Evolutionary conservation across 2,888 invertebrate genomes (phyloP).

Genomic region (Mythimna lalbum): DNA sequence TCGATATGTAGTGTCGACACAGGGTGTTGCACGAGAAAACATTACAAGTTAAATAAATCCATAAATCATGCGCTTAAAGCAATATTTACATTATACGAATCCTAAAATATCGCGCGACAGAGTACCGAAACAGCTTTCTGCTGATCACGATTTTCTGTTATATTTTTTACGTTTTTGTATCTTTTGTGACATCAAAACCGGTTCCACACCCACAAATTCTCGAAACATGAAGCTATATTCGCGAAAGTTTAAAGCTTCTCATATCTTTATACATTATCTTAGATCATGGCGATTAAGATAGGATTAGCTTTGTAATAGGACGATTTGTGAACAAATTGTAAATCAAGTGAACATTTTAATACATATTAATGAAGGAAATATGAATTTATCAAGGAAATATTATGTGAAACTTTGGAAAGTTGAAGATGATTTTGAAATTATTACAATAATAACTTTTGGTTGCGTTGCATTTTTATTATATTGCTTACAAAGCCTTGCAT

Average conservation of each 20-base stretch:
- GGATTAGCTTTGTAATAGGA: constrained; percentile 31
- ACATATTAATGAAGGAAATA: constrained; percentile 35
- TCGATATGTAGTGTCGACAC: constrained; percentile 66
- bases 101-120: constrained; percentile 77
- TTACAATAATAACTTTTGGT: constrained; percentile 5
- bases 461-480: constrained; percentile 1
- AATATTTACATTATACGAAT: constrained; percentile 81
- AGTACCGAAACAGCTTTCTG: constrained; percentile 62
- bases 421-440: neutral
- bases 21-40: constrained; percentile 70
- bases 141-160: constrained; percentile 64
- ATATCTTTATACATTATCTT: constrained; percentile 45
- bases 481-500: constrained; percentile 27
- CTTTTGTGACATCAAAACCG: constrained; percentile 73
- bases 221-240: constrained; percentile 66
- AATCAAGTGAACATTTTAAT: constrained; percentile 24
- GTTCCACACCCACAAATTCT: constrained; percentile 79
- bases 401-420: constrained; percentile 35
- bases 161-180: constrained; percentile 61
- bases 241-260: constrained; percentile 68
- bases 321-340: constrained; percentile 28
- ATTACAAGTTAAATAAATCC: constrained; percentile 78
- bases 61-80: constrained; percentile 80
- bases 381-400: constrained; percentile 28
- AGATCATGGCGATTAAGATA: constrained; percentile 51